Evolutionary conservation across 2,113 vertebrate species (phyloP).

Genomic region (Columbina picui): DNA sequence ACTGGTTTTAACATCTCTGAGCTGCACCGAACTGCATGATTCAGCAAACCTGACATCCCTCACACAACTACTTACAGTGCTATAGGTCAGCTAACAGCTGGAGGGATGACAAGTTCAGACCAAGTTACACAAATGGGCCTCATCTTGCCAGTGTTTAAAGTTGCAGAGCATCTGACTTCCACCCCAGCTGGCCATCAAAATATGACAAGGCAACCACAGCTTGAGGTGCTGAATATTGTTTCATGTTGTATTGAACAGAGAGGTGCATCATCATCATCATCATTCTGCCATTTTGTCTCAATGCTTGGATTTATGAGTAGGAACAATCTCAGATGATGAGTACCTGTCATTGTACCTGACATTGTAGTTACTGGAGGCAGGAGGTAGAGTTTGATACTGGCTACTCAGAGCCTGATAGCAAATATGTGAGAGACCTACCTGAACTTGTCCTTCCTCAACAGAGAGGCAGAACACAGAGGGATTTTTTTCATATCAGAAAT

Average conservation of each 20-base stretch:
- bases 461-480: neutral
- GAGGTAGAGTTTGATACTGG: neutral
- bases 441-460: neutral
- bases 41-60: neutral
- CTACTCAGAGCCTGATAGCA: neutral
- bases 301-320: neutral
- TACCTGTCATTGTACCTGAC: neutral
- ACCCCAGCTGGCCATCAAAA: neutral
- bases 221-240: neutral
- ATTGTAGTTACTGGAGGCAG: neutral
- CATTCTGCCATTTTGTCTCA: neutral
- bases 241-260: neutral
- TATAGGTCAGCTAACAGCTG: neutral
- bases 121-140: neutral
- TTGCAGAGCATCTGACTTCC: neutral
- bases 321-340: neutral
- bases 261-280: neutral
- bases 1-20: neutral
- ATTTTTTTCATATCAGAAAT: neutral
- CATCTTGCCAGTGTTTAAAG: neutral
- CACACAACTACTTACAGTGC: neutral
- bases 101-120: neutral
- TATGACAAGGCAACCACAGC: neutral
- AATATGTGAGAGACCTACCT: neutral
- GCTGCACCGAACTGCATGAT: neutral